A percentile compares a stretch with the other conserved stretches of the same genome.
Conservation (phyloP, 2,797 vertebrate genomes). For the Liasis olivaceus region DNA sequence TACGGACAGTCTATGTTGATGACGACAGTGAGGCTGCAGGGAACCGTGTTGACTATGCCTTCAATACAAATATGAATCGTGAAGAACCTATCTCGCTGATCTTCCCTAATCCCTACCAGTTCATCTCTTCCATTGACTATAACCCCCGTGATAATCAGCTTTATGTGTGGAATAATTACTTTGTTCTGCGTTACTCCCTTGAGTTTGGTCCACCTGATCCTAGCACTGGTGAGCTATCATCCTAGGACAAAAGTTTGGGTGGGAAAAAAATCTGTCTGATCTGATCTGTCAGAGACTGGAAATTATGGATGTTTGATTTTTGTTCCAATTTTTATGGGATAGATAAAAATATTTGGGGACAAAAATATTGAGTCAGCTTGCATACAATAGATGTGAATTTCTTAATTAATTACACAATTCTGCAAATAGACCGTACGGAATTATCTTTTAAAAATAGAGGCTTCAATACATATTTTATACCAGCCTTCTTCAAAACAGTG, state of each 20-base stretch:
- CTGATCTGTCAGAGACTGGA: neutral
- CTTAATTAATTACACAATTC: neutral
- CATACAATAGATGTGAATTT: neutral
- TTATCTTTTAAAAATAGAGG: neutral
- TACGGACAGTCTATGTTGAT: constrained; percentile 91
- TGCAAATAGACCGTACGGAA: neutral
- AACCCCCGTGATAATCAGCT: constrained; percentile 96
- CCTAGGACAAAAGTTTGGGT: neutral
- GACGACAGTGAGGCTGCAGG: constrained; percentile 91
- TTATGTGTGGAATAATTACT: constrained; percentile 97
- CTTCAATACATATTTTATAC: neutral
- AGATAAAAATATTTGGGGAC: neutral
- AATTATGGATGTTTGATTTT: neutral
- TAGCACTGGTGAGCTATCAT: constrained; percentile 77
- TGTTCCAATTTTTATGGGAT: neutral
- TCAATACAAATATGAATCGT: constrained; percentile 86
- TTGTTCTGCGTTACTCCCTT: constrained; percentile 87
- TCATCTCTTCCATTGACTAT: constrained; percentile 92
- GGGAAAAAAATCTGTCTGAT: neutral
- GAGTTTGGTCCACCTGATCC: constrained; percentile 89
- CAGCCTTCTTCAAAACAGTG: neutral
- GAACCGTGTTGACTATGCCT: constrained; percentile 88
- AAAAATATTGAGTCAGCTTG: neutral
- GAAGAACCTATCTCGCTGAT: constrained; percentile 84
- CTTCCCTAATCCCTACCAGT: constrained; percentile 96